These are phyloP conservation scores for Lasioglossum baleicum DNA, from an alignment of 1,140 invertebrate genomes.

Conservation along the genomic window DNA sequence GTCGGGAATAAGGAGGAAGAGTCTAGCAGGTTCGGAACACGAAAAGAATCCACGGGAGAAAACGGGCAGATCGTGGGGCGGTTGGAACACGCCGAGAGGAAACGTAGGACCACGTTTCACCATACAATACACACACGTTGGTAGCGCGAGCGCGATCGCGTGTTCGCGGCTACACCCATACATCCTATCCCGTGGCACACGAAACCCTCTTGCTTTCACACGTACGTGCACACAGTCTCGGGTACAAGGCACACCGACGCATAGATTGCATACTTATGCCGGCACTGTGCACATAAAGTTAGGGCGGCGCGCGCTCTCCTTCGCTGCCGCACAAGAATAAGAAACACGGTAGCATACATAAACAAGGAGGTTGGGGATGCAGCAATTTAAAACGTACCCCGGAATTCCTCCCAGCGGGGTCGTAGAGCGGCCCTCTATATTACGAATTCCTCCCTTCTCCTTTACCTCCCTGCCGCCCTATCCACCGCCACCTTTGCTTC, in stretches of 20 bases:
- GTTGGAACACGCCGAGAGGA: constrained; percentile 49
- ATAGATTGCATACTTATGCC: constrained; percentile 78
- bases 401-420: constrained; percentile 80
- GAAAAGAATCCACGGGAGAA: constrained; percentile 64
- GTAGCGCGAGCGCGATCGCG: constrained; percentile 21
- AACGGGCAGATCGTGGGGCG: constrained; percentile 53
- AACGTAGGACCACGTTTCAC: constrained; percentile 72
- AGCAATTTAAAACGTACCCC: constrained; percentile 81
- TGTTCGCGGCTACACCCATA: constrained; percentile 42
- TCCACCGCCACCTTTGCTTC: constrained; percentile 17
- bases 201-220: constrained; percentile 22
- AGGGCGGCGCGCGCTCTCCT: constrained; percentile 65
- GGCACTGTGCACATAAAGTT: constrained; percentile 78
- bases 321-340: constrained; percentile 79
- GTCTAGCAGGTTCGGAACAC: constrained; percentile 48
- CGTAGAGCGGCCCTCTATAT: constrained; percentile 79
- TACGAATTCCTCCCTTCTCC: constrained; percentile 76
- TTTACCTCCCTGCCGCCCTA: not conserved
- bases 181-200: constrained; percentile 6
- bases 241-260: constrained; percentile 60
- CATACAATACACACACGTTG: constrained; percentile 69
- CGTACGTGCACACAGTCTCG: constrained; percentile 41
- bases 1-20: constrained; percentile 41
- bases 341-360: constrained; percentile 80
- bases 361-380: constrained; percentile 80